Evolutionary conservation across 2,113 vertebrate species (phyloP).

Genomic region (Pluvianellus socialis): DNA sequence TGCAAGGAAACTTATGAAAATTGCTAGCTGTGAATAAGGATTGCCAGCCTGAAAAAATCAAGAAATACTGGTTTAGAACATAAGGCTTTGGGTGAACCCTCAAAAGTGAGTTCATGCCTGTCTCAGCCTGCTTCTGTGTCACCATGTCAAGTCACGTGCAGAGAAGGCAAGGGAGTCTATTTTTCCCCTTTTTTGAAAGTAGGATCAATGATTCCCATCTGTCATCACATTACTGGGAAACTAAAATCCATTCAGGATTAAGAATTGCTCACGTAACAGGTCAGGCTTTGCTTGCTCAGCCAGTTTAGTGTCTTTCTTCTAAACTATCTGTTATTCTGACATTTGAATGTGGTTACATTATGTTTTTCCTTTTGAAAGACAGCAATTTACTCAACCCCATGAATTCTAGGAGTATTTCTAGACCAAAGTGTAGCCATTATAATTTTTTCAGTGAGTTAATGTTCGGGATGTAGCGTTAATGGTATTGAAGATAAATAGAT

Average conservation of each 20-base stretch:
- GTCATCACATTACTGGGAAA: neutral
- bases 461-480: neutral
- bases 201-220: neutral
- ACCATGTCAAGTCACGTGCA: neutral
- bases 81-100: neutral
- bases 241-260: neutral
- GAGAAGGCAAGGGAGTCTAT: neutral
- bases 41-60: neutral
- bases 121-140: neutral
- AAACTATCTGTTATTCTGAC: neutral
- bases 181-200: neutral
- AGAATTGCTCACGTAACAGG: neutral
- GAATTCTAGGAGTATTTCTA: neutral
- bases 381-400: neutral
- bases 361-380: neutral
- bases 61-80: neutral
- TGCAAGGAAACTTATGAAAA: neutral
- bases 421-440: neutral
- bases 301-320: neutral
- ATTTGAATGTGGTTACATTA: neutral
- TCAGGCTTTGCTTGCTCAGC: neutral
- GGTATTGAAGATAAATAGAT: neutral
- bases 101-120: neutral
- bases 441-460: neutral
- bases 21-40: neutral